A percentile compares a stretch with the other conserved stretches of the same genome.
These are phyloP conservation scores for Ostrea denselamellosa DNA, from an alignment of 1,140 invertebrate species.

Conservation along the genomic window DNA sequence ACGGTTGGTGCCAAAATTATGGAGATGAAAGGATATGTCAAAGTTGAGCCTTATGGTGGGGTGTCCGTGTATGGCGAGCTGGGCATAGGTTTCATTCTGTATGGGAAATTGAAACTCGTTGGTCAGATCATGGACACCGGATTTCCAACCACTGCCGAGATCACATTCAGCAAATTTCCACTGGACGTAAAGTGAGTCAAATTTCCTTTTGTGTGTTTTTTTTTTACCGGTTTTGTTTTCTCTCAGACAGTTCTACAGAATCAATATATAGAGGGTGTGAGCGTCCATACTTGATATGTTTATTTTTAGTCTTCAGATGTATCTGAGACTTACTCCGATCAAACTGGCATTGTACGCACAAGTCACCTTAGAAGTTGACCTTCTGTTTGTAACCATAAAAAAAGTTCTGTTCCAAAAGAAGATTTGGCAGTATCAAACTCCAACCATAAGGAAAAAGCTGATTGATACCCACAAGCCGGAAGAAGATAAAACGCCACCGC, in stretches of 20 bases:
- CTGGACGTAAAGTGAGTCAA: conserved; percentile 63
- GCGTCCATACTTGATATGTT: neutral
- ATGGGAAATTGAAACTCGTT: conserved; percentile 62
- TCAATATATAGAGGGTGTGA: neutral
- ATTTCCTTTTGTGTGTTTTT: neutral
- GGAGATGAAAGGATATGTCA: conserved; percentile 52
- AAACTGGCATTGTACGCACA: conserved; percentile 55
- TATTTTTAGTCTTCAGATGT: conserved; percentile 62
- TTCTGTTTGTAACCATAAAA: conserved; percentile 51
- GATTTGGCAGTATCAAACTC: conserved; percentile 62
- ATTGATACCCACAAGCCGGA: conserved; percentile 63
- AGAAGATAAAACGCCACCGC: conserved; percentile 64
- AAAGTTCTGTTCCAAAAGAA: conserved; percentile 59
- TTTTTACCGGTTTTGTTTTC: too few species aligned
- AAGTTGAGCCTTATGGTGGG: conserved; percentile 58
- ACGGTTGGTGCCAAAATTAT: conserved; percentile 62
- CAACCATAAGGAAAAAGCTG: conserved; percentile 62
- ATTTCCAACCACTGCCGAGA: conserved; percentile 66
- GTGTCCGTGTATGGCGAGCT: conserved; percentile 54
- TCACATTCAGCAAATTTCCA: conserved; percentile 67
- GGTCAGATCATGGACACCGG: conserved; percentile 62
- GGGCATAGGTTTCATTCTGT: conserved; percentile 59
- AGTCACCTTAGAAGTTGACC: conserved; percentile 61
- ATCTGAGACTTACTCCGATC: conserved; percentile 60
- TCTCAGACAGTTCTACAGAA: neutral